Evolutionary conservation across 2,113 vertebrate genomes (phyloP).

Genomic region (Varanus salvator): DNA sequence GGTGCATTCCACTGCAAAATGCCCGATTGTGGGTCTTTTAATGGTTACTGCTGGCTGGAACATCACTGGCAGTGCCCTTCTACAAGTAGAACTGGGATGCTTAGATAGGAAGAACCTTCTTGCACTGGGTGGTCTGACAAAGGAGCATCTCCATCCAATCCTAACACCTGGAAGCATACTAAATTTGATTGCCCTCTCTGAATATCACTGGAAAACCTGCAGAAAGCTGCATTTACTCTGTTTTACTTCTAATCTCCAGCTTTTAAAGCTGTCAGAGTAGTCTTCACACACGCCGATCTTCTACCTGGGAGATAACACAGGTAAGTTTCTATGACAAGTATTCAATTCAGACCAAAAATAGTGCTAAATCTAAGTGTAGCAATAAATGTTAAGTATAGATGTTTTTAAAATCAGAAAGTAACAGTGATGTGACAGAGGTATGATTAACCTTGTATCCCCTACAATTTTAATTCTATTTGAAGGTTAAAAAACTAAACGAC

Average conservation of each 20-base stretch:
- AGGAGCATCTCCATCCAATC: not conserved
- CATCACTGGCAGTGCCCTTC: too few relatives aligned
- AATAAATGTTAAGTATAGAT: constrained; percentile 6
- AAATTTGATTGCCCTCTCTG: not conserved
- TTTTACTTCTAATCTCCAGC: not conserved
- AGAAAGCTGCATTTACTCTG: not conserved
- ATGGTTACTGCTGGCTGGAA: not conserved
- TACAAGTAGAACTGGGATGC: too few relatives aligned
- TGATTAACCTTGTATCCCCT: constrained; percentile 9
- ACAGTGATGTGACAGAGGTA: not conserved
- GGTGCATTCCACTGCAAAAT: not conserved
- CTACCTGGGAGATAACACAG: not conserved
- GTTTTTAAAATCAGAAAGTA: constrained; percentile 10
- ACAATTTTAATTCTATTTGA: not conserved
- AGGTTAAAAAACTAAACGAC: not conserved
- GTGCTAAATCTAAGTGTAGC: not conserved
- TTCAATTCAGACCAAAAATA: not conserved
- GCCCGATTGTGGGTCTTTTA: not conserved
- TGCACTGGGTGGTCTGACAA: too few relatives aligned
- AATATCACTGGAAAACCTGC: not conserved
- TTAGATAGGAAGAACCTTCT: too few relatives aligned
- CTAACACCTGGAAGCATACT: not conserved
- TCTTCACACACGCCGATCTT: not conserved
- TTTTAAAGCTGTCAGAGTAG: not conserved
- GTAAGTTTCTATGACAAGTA: not conserved